Conservation (phyloP, 2,888 invertebrate species). For the Apamea crenata region DNA sequence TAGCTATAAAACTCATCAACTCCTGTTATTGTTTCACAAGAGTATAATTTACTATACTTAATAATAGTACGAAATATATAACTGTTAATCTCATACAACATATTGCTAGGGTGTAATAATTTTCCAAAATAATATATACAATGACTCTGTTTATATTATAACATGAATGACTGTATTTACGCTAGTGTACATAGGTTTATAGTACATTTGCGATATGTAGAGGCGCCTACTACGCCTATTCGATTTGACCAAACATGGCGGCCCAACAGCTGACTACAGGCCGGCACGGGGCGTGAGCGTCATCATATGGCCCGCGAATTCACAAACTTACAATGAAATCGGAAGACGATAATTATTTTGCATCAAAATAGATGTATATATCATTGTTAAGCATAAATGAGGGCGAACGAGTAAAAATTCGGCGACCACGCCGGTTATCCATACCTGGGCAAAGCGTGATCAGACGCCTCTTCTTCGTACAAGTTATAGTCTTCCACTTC, state of each 20-base stretch:
- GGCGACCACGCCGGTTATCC: slow-evolving; percentile 88
- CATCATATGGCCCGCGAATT: slow-evolving; percentile 80
- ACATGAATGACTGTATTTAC: slow-evolving; percentile 78
- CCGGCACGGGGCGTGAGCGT: slow-evolving; percentile 88
- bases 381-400: slow-evolving; percentile 13
- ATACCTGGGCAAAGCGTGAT: slow-evolving; percentile 90
- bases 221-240: slow-evolving; percentile 89
- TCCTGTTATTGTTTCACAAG: not conserved
- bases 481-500: slow-evolving; percentile 90
- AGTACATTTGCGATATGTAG: slow-evolving; percentile 77
- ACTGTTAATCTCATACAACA: not conserved
- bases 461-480: slow-evolving; percentile 90
- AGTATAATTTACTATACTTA: not conserved
- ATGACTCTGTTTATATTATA: slow-evolving; percentile 49
- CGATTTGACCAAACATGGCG: slow-evolving; percentile 90
- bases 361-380: slow-evolving; percentile 6
- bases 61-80: not conserved
- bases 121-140: slow-evolving; percentile 17
- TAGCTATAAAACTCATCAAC: not conserved
- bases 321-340: slow-evolving; percentile 51
- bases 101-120: not conserved
- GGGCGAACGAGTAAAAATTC: slow-evolving; percentile 64
- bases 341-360: slow-evolving; percentile 26
- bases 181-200: slow-evolving; percentile 76
- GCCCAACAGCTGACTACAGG: slow-evolving; percentile 90